These are phyloP conservation scores for Xenopus borealis DNA, from an alignment of 2,113 vertebrate species.

Conservation along the genomic window DNA sequence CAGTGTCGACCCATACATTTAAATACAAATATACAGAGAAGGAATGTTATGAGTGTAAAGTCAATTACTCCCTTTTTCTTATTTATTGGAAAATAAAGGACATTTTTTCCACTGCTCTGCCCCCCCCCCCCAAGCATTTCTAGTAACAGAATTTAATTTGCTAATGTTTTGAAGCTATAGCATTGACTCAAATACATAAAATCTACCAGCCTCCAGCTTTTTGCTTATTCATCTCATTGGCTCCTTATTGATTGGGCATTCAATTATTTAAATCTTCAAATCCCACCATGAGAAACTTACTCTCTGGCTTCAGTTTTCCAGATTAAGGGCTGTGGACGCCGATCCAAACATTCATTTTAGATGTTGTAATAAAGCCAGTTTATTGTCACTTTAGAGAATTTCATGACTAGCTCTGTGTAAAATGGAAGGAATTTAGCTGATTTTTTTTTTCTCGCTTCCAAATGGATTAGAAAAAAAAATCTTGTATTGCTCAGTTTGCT, in stretches of 20 bases:
- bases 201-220: slow-evolving; percentile 13
- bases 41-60: no score
- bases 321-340: slow-evolving; percentile 56
- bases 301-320: slow-evolving; percentile 56
- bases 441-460: slow-evolving; percentile 56
- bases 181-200: neutral
- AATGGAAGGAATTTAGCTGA: slow-evolving; percentile 62
- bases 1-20: no score
- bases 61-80: no score
- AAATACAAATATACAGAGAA: no score
- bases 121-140: neutral
- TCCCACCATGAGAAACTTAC: slow-evolving; percentile 60
- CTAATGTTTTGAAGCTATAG: neutral
- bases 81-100: no score
- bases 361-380: slow-evolving; percentile 44
- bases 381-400: slow-evolving; percentile 57
- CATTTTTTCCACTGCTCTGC: no score
- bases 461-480: no score
- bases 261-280: slow-evolving; percentile 58
- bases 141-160: neutral
- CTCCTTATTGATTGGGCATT: slow-evolving; percentile 57
- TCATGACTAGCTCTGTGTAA: slow-evolving; percentile 58
- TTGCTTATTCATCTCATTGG: slow-evolving; percentile 5
- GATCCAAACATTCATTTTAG: slow-evolving; percentile 46
- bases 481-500: slow-evolving; percentile 3